Evolutionary conservation across 2,797 vertebrate species (phyloP).

Genomic region (Helostoma temminkii): DNA sequence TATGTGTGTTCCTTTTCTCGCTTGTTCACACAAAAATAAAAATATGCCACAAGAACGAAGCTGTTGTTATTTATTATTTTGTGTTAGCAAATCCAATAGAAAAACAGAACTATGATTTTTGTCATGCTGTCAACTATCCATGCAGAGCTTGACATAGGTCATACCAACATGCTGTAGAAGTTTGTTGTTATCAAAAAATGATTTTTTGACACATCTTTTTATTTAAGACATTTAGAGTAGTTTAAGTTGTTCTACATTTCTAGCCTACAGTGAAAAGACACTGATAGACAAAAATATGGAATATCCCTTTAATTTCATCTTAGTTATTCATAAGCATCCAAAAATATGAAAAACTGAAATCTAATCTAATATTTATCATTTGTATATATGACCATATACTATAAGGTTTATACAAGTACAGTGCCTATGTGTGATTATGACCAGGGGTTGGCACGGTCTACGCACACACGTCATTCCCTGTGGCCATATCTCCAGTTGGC

Average conservation of each 20-base stretch:
- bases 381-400: background rate
- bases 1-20: background rate
- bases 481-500: constrained; percentile 47
- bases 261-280: background rate
- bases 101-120: background rate
- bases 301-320: background rate
- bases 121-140: background rate
- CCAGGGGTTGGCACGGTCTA: constrained; percentile 2
- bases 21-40: background rate
- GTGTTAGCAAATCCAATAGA: background rate
- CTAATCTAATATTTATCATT: too few species aligned
- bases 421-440: constrained; percentile 10
- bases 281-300: too few species aligned
- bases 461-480: constrained; percentile 8
- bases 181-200: background rate
- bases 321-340: too few species aligned
- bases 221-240: background rate
- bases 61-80: background rate
- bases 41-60: too few species aligned
- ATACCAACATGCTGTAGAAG: background rate
- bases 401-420: background rate
- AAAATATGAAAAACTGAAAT: background rate
- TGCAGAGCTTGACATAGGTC: background rate
- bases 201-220: too few species aligned
- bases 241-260: background rate